phyloP scores from a whole-genome alignment of 1,140 invertebrate species.

The Diploscapter pachys region DNA sequence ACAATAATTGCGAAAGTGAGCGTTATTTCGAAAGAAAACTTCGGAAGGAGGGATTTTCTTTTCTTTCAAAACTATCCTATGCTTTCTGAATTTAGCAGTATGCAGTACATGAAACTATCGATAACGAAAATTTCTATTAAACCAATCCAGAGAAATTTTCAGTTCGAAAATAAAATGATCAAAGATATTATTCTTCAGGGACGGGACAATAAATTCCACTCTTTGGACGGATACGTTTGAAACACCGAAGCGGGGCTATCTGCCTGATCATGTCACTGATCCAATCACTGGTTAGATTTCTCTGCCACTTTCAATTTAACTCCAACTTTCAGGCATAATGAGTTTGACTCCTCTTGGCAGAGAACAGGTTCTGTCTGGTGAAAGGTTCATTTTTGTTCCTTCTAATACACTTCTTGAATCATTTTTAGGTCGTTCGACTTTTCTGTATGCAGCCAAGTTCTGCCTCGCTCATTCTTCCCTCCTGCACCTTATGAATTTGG shows the following conservation, averaged over 20 bases:
- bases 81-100: not conserved
- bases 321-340: slow-evolving; percentile 1
- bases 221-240: not conserved
- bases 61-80: slow-evolving; percentile 3
- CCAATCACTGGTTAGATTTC: not conserved
- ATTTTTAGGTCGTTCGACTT: slow-evolving; percentile 21
- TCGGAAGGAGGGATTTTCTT: not conserved
- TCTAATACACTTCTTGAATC: not conserved
- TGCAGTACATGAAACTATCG: not conserved
- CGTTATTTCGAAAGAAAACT: too few species aligned
- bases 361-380: slow-evolving; percentile 15
- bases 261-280: slow-evolving; percentile 26
- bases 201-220: too few species aligned
- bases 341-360: slow-evolving; percentile 13
- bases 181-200: not conserved
- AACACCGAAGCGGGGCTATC: slow-evolving; percentile 18
- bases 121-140: too few species aligned
- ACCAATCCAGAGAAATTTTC: not conserved
- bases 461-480: slow-evolving; percentile 4
- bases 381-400: slow-evolving; percentile 11
- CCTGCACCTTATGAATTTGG: slow-evolving; percentile 14
- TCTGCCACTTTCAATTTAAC: too few species aligned
- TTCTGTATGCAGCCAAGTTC: slow-evolving; percentile 13
- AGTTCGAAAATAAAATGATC: not conserved
- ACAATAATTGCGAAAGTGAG: too few species aligned